Evolutionary conservation across 1,140 invertebrate genomes (phyloP).

Genomic region (Pomacea maculata): DNA sequence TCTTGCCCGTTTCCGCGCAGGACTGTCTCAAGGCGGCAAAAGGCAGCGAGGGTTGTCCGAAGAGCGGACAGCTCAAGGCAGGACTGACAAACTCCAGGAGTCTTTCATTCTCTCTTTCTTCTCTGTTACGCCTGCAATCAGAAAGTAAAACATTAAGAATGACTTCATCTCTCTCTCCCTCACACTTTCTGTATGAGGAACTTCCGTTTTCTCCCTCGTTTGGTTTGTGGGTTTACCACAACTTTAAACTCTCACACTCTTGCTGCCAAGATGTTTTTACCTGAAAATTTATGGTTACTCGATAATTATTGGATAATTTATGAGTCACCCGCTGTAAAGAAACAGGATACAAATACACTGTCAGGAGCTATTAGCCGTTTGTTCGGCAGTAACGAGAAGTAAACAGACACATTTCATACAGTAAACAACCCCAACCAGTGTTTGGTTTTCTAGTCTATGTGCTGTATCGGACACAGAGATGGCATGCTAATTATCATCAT

Average conservation of each 20-base stretch:
- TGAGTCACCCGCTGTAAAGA: too few species aligned
- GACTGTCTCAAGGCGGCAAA: background rate
- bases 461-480: too few species aligned
- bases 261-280: background rate
- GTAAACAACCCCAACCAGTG: too few species aligned
- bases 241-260: background rate
- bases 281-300: background rate
- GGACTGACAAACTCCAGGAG: background rate
- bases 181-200: background rate
- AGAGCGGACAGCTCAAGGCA: background rate
- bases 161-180: background rate
- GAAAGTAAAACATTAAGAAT: too few species aligned
- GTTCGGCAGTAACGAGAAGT: too few species aligned
- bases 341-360: too few species aligned
- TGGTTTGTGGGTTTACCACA: too few species aligned
- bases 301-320: too few species aligned
- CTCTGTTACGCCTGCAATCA: background rate
- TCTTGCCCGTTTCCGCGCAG: background rate
- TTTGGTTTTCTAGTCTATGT: too few species aligned
- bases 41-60: background rate
- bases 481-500: too few species aligned
- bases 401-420: too few species aligned
- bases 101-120: background rate
- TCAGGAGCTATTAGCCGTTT: too few species aligned
- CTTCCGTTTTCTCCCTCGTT: background rate